These are phyloP conservation scores for Caranx melampygus DNA, from an alignment of 2,113 vertebrate species.

Conservation along the genomic window DNA sequence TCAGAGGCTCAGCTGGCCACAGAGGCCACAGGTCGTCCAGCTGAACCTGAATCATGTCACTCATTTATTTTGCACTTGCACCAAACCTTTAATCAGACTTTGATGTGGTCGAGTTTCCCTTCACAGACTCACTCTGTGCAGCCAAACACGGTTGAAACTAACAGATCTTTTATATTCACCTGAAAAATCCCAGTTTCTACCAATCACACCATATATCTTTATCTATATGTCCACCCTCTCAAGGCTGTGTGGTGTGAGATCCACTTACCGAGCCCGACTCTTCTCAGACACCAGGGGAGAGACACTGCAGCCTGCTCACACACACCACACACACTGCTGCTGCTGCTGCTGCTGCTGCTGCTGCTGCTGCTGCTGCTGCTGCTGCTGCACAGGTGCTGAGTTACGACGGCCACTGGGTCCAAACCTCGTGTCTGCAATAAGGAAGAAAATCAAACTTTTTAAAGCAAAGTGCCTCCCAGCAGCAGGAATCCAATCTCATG, in stretches of 20 bases:
- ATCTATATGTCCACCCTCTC: neutral
- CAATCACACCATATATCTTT: too few relatives aligned
- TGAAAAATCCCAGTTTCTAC: too few relatives aligned
- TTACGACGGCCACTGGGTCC: neutral
- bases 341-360: neutral
- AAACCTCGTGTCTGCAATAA: slow-evolving; percentile 12
- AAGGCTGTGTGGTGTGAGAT: slow-evolving; percentile 30
- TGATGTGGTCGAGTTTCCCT: too few relatives aligned
- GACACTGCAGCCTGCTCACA: slow-evolving; percentile 1
- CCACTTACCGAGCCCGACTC: slow-evolving; percentile 14
- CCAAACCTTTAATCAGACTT: too few relatives aligned
- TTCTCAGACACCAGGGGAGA: slow-evolving; percentile 36
- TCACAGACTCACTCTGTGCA: too few relatives aligned
- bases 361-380: too few relatives aligned
- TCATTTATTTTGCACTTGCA: neutral
- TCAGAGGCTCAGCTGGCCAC: too few relatives aligned
- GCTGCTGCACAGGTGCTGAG: neutral
- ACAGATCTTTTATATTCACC: too few relatives aligned
- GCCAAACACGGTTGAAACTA: too few relatives aligned
- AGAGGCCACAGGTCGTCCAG: too few relatives aligned
- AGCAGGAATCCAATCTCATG: slow-evolving; percentile 23
- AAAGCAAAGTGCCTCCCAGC: slow-evolving; percentile 25
- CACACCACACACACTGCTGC: neutral
- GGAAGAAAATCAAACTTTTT: slow-evolving; percentile 41
- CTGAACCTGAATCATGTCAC: too few relatives aligned